These are phyloP conservation scores for Clarias fuscus DNA, from an alignment of 2,797 vertebrate species.

Conservation along the genomic window DNA sequence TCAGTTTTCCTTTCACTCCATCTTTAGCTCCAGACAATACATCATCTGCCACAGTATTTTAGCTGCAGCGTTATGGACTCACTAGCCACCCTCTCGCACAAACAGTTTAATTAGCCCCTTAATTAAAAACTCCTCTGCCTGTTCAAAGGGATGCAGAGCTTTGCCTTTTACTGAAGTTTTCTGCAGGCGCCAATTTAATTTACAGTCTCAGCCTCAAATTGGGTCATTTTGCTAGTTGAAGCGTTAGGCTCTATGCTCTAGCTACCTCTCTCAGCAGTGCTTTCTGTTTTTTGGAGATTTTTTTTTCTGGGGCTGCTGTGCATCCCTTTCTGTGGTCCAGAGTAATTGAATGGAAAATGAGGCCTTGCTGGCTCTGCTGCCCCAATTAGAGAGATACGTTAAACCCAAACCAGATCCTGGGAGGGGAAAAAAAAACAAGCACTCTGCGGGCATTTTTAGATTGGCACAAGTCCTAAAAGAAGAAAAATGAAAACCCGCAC, in stretches of 20 bases:
- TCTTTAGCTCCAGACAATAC: conserved; percentile 51
- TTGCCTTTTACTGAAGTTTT: conserved; percentile 72
- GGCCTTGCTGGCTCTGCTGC: conserved; percentile 73
- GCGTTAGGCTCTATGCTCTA: conserved; percentile 57
- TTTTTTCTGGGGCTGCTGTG: conserved; percentile 37
- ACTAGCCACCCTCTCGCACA: conserved; percentile 54
- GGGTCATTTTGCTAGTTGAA: conserved; percentile 72
- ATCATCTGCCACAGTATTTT: conserved; percentile 51
- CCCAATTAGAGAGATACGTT: conserved; percentile 75
- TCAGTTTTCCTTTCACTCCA: conserved; percentile 35
- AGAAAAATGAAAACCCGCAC: conserved; percentile 71
- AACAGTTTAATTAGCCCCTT: conserved; percentile 70
- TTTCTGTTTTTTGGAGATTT: conserved; percentile 57
- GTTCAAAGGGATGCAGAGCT: conserved; percentile 69
- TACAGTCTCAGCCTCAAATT: conserved; percentile 79
- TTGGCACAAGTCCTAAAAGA: conserved; percentile 63
- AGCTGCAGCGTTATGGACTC: conserved; percentile 49
- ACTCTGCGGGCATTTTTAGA: conserved; percentile 63
- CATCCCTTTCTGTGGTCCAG: conserved; percentile 72
- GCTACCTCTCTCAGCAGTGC: conserved; percentile 63
- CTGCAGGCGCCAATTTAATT: conserved; percentile 78
- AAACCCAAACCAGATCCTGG: conserved; percentile 69
- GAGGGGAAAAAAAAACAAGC: conserved; percentile 57
- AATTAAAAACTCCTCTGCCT: conserved; percentile 68
- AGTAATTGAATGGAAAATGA: conserved; percentile 81